These are phyloP conservation scores for Allophyes oxyacanthae DNA, from an alignment of 2,888 invertebrate genomes.

Conservation along the genomic window DNA sequence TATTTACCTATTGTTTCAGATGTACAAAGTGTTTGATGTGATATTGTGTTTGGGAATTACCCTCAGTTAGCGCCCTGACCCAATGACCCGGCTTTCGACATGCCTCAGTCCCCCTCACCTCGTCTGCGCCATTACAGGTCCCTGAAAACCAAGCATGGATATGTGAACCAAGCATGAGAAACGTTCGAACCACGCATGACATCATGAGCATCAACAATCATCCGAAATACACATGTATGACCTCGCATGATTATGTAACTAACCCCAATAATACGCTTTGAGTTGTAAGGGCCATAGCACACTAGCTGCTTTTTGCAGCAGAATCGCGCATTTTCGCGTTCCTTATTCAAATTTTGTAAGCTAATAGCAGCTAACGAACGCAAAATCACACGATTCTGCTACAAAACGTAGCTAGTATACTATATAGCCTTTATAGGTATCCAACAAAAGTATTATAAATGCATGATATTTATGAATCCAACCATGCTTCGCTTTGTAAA, in stretches of 20 bases:
- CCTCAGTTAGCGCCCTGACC: slow-evolving; percentile 83
- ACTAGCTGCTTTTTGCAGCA: no score
- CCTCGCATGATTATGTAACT: slow-evolving; percentile 37
- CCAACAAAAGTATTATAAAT: slow-evolving; percentile 2
- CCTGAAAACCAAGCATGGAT: slow-evolving; percentile 79
- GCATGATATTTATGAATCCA: slow-evolving; percentile 22
- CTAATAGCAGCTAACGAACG: no score
- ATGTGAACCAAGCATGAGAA: slow-evolving; percentile 54
- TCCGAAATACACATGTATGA: slow-evolving; percentile 46
- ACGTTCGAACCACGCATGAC: slow-evolving; percentile 49
- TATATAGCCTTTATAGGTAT: no score
- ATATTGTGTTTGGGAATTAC: slow-evolving; percentile 82
- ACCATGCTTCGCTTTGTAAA: slow-evolving; percentile 26
- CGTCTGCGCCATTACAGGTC: slow-evolving; percentile 95
- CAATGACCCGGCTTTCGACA: slow-evolving; percentile 92
- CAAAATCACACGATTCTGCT: no score
- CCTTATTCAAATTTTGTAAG: no score
- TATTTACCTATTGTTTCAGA: slow-evolving; percentile 84
- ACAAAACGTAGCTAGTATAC: no score
- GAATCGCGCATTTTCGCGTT: no score
- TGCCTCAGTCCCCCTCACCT: slow-evolving; percentile 92
- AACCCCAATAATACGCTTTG: slow-evolving; percentile 6
- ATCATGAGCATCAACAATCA: slow-evolving; percentile 47
- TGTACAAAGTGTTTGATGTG: slow-evolving; percentile 88
- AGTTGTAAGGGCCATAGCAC: no score